A percentile compares a stretch with the other conserved stretches of the same genome.
phyloP scores from a whole-genome alignment of 1,140 invertebrate genomes.

The Drosophila takahashii region DNA sequence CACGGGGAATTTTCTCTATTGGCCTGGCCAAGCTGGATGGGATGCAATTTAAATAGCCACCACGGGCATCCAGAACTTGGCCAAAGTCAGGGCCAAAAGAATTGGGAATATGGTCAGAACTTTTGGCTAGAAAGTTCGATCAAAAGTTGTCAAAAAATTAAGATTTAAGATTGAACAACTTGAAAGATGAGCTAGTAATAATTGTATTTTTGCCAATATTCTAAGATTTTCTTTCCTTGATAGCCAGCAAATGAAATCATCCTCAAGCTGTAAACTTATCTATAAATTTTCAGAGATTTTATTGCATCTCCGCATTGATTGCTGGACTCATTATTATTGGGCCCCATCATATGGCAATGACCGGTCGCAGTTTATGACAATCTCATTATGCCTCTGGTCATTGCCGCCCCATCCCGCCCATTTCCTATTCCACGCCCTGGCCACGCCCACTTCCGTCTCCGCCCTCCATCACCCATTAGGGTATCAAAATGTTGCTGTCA shows the following conservation, averaged over 20 bases:
- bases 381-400: slow-evolving; percentile 37
- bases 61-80: too few species aligned
- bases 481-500: slow-evolving; percentile 63
- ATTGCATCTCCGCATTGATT: slow-evolving; percentile 21
- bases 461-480: slow-evolving; percentile 21
- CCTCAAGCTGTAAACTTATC: not conserved
- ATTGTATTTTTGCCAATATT: too few species aligned
- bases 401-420: not conserved
- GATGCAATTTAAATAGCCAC: slow-evolving; percentile 44
- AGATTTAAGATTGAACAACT: too few species aligned
- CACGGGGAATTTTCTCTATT: not conserved
- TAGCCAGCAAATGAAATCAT: too few species aligned
- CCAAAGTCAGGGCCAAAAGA: slow-evolving; percentile 19
- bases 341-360: slow-evolving; percentile 20
- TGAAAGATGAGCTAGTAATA: too few species aligned
- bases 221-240: not conserved
- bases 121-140: not conserved
- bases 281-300: not conserved
- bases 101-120: slow-evolving; percentile 3
- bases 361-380: slow-evolving; percentile 38
- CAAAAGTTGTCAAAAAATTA: too few species aligned
- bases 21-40: not conserved
- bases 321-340: slow-evolving; percentile 17
- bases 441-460: slow-evolving; percentile 2
- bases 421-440: not conserved